Evolutionary conservation across 1,140 invertebrate species (phyloP).

Genomic region (Monochamus saltuarius): DNA sequence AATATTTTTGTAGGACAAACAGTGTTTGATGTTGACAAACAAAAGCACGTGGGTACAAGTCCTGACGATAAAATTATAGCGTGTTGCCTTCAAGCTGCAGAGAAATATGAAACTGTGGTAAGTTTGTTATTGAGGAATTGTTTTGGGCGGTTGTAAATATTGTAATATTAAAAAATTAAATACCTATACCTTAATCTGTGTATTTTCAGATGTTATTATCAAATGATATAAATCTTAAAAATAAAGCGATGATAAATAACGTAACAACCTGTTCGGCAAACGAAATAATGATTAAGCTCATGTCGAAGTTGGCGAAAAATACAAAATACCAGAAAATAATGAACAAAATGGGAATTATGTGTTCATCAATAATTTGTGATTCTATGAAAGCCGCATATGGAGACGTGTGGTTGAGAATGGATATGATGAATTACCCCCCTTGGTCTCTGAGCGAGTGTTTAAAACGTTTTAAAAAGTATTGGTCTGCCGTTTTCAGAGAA

Average conservation of each 20-base stretch:
- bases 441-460: conserved; percentile 35
- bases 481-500: conserved; percentile 35
- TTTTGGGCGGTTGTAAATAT: not conserved
- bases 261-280: conserved; percentile 24
- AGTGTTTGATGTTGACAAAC: conserved; percentile 30
- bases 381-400: conserved; percentile 38
- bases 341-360: conserved; percentile 28
- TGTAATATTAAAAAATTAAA: not conserved
- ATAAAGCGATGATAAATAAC: conserved; percentile 31
- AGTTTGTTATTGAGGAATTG: conserved; percentile 1
- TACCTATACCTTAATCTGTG: not conserved
- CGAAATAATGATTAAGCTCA: conserved; percentile 30
- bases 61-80: conserved; percentile 41
- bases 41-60: conserved; percentile 30
- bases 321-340: conserved; percentile 25
- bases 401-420: conserved; percentile 31
- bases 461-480: conserved; percentile 35
- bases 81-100: conserved; percentile 33
- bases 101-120: conserved; percentile 38
- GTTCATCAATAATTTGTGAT: conserved; percentile 32
- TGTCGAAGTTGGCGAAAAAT: conserved; percentile 5
- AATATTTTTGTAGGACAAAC: conserved; percentile 36
- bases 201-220: conserved; percentile 34
- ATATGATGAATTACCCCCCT: conserved; percentile 26
- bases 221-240: conserved; percentile 36